Base-by-base conservation (phyloP, 2,113 vertebrate genomes). In the Chinchilla lanigera region DNA sequence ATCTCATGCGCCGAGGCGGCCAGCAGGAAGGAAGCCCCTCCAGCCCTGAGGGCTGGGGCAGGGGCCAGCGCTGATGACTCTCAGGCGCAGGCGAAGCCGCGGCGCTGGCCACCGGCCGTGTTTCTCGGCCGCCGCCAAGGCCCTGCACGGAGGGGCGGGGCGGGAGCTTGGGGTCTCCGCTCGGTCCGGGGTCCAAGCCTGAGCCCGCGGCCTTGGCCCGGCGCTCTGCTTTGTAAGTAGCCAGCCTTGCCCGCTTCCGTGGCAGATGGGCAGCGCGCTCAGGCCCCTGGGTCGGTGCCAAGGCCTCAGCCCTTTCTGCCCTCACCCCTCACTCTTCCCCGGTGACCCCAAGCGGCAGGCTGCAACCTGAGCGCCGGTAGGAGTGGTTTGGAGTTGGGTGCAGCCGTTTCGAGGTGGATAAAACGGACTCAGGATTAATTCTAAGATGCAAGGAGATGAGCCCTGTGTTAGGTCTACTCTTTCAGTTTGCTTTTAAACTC, bases 101-200 rank as follows among this genome's bases (percentile, higher is more conserved):
- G 12, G 78, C 5, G 11, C 86, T 86, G 92, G 94, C 94, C 26
- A 3, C 44, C 8, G 16, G 87, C 92, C 1, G 52, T 8, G 73
- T 41, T 67, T 90, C 61, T 61, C 94, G 24, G 77, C 85, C 17
- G 94, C 69, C 4, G 78, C 86, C 4, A 16, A 61, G 93, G n/a
- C 56, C 71, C 33, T 16, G 69, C 61, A 75, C 91, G 35, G 10
- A 85, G 96, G 97, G 96, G 96, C 69, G 92, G 97, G 97, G 97
- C 63, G 10, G 96, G 47, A 63, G 1, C 24, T 77, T 58, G 14
- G 14, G 87, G 94, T 54, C 87, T 78, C 95, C 6, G 0, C 89
- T 54, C 6, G 0, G 92, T 60, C 75, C 58, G 86, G 4, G 83
- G 28, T 52, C 96, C 91, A 83, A 82, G 95, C 94, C 96, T 38